phyloP scores from a whole-genome alignment of 2,888 invertebrate genomes.

The Piscicola geometra region DNA sequence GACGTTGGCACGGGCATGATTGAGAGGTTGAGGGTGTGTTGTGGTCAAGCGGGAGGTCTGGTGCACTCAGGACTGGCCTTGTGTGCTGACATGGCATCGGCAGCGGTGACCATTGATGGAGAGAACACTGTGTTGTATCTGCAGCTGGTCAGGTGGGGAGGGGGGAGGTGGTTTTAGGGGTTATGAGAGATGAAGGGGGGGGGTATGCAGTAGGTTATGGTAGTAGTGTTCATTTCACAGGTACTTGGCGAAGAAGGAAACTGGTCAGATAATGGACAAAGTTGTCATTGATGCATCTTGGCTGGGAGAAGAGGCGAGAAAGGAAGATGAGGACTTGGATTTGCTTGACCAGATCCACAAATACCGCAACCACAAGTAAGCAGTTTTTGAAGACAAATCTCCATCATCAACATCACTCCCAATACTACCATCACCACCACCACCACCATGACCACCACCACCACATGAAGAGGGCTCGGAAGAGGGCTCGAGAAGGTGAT shows the following conservation, averaged over 20 bases:
- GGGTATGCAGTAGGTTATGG: constrained; percentile 11
- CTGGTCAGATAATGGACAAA: not conserved
- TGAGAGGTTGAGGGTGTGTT: constrained; percentile 78
- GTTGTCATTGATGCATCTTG: not conserved
- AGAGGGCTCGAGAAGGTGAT: constrained; percentile 1
- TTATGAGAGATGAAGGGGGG: not conserved
- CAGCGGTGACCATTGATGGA: constrained; percentile 89
- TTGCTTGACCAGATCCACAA: too few species aligned
- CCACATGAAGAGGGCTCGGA: not conserved
- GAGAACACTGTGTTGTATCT: constrained; percentile 89
- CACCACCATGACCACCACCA: too few species aligned
- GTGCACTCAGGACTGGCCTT: constrained; percentile 72
- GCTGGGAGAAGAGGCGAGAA: not conserved
- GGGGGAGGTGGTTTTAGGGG: not conserved
- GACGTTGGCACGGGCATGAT: constrained; percentile 70
- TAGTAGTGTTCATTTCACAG: constrained; percentile 8
- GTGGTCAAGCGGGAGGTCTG: constrained; percentile 88
- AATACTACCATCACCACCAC: too few species aligned
- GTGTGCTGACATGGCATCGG: constrained; percentile 76
- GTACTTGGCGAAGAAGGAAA: not conserved
- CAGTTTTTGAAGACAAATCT: too few species aligned
- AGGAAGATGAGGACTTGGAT: too few species aligned
- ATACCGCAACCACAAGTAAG: too few species aligned
- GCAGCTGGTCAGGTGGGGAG: constrained; percentile 69
- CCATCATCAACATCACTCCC: too few species aligned